Percentiles rank a stretch among this genome's conserved stretches.
These are phyloP conservation scores for Listronotus bonariensis DNA, from an alignment of 1,140 invertebrate genomes.

Conservation along the genomic window DNA sequence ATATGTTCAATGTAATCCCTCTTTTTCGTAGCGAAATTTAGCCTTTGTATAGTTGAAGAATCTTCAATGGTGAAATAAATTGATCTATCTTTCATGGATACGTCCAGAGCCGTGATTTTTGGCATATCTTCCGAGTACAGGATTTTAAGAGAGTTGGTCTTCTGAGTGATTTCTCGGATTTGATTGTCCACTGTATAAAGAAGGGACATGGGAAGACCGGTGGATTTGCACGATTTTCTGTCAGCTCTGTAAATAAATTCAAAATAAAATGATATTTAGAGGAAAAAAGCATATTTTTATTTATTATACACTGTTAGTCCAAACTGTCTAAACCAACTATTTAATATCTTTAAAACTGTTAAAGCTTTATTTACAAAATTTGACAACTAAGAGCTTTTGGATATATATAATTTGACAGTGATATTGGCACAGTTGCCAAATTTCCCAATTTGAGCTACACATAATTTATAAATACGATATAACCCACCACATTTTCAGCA, in stretches of 20 bases:
- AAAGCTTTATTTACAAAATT: too few relatives aligned
- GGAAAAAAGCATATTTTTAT: too few relatives aligned
- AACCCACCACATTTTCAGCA: too few relatives aligned
- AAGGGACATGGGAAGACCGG: constrained; percentile 58
- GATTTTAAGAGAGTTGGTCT: constrained; percentile 50
- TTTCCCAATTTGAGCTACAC: too few relatives aligned
- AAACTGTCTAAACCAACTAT: too few relatives aligned
- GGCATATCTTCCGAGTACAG: constrained; percentile 55
- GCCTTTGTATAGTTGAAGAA: constrained; percentile 48
- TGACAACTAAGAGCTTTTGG: too few relatives aligned
- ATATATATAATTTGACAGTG: too few relatives aligned
- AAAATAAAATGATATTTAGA: too few relatives aligned
- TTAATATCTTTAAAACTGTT: too few relatives aligned
- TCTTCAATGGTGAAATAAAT: constrained; percentile 56
- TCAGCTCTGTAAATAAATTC: constrained; percentile 64
- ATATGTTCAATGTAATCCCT: constrained; percentile 41
- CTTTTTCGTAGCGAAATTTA: constrained; percentile 40
- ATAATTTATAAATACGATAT: too few relatives aligned
- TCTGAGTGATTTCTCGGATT: constrained; percentile 58
- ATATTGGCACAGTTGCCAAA: too few relatives aligned
- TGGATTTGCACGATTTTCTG: constrained; percentile 72
- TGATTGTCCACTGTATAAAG: constrained; percentile 60
- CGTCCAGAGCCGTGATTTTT: constrained; percentile 59
- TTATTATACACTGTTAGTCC: too few relatives aligned
- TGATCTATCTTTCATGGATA: constrained; percentile 51